Evolutionary conservation across 2,797 vertebrate genomes (phyloP), one percentile per base, ranked within the genome.

Genomic region (Paedocypris micromegethes): DNA sequence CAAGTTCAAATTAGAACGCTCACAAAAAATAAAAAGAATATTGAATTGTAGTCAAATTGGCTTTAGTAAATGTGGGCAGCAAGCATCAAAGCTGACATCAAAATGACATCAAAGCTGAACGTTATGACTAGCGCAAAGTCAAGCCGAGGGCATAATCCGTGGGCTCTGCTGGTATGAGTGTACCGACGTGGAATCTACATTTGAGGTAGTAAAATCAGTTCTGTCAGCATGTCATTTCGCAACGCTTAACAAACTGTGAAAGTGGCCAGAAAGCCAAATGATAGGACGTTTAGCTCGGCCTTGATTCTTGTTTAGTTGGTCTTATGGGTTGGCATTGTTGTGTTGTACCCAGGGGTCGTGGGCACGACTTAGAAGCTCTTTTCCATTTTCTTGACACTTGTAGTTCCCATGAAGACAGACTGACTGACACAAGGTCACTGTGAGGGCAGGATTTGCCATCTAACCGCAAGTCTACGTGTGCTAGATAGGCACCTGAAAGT

Each of bases 401-500:
- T 23, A 23, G 23, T 23, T 23, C 23, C 23, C 23, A 23, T 23
- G 23, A 23, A 23, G 23, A 23, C 23, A 23, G 23, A 23, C 23
- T 23, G 23, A 23, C 23, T 23, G 23, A 48, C 9, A 37, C 40
- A 4, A 53, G 74, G 73, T 80, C 74, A 80, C 6, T 3, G 58
- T 59, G 59, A 78, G 77, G 79, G 71, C 72, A 79, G 37, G 58
- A 8, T 70, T 9, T 54, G 8, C 23, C 64, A 82, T 83, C 76
- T 72, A 67, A 81, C 77, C 78, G 79, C 86, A 83, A 81, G 85
- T 70, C 59, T 56, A 80, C 83, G 58, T 81, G 87, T 80, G 78
- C 81, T 70, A 79, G 79, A 70, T 84, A 83, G 83, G 86, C 83
- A 85, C 83, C 77, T 80, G 75, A 82, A 76, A 85, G 70, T 66